Percentiles rank a stretch among this genome's conserved stretches.
Conservation (phyloP, 2,113 vertebrate genomes). For the Hypomesus transpacificus region DNA sequence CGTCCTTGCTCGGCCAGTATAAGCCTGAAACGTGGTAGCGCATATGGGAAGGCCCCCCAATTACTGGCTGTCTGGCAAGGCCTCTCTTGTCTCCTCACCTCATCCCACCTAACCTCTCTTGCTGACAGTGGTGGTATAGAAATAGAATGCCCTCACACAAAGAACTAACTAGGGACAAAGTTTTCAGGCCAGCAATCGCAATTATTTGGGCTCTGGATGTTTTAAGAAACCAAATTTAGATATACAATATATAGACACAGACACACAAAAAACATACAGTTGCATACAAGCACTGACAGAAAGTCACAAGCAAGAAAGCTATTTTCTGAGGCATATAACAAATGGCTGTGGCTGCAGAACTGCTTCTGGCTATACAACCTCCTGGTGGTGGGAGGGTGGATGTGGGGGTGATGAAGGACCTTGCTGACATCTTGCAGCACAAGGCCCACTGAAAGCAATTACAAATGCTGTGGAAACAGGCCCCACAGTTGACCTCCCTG, state of each 20-base stretch:
- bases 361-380: background rate
- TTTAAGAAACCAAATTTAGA: too few relatives aligned
- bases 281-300: too few relatives aligned
- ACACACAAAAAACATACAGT: too few relatives aligned
- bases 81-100: slow-evolving; percentile 5
- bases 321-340: too few relatives aligned
- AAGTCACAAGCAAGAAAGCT: too few relatives aligned
- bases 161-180: too few relatives aligned
- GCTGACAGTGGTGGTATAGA: background rate
- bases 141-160: background rate
- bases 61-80: slow-evolving; percentile 34
- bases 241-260: too few relatives aligned
- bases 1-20: background rate
- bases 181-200: too few relatives aligned
- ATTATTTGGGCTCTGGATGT: too few relatives aligned
- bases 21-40: background rate
- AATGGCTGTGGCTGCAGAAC: background rate
- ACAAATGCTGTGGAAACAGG: background rate
- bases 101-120: background rate
- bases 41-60: slow-evolving; percentile 27
- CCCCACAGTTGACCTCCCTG: background rate
- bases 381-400: background rate
- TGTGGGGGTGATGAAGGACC: background rate
- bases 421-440: background rate
- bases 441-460: background rate